Evolutionary conservation across 2,797 vertebrate species (phyloP).

Genomic region (Eulemur mongoz): DNA sequence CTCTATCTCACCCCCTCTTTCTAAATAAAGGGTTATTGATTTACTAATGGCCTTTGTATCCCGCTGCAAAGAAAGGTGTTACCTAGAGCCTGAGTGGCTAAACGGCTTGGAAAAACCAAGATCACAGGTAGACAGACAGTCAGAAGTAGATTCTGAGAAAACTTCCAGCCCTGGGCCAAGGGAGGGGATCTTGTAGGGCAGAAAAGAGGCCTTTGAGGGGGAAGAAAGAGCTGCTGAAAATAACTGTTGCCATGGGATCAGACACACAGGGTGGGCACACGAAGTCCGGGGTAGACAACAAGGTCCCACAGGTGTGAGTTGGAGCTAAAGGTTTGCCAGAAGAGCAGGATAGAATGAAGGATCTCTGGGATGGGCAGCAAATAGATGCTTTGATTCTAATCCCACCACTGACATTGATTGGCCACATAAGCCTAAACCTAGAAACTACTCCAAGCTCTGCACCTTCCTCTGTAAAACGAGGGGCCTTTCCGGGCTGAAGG

Average conservation of each 20-base stretch:
- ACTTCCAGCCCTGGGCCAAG: neutral
- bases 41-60: slow-evolving; percentile 74
- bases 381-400: neutral
- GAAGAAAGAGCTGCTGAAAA: neutral
- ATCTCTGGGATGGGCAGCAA: neutral
- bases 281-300: neutral
- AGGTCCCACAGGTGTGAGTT: neutral
- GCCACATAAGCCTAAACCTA: no score
- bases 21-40: slow-evolving; percentile 77
- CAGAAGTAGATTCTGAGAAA: neutral
- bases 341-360: neutral
- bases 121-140: neutral
- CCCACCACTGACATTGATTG: neutral
- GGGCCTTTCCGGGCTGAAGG: neutral
- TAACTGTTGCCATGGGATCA: accelerated
- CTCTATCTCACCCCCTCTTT: slow-evolving; percentile 19
- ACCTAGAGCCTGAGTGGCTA: slow-evolving; percentile 17
- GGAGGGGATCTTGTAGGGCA: neutral
- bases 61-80: slow-evolving; percentile 62
- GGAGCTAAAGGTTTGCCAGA: neutral
- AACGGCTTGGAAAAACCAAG: neutral
- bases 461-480: neutral
- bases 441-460: neutral
- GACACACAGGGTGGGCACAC: accelerated
- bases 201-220: neutral